These are phyloP conservation scores for Himantopus leucocephalus DNA, from an alignment of 2,113 vertebrate species.

Conservation along the genomic window DNA sequence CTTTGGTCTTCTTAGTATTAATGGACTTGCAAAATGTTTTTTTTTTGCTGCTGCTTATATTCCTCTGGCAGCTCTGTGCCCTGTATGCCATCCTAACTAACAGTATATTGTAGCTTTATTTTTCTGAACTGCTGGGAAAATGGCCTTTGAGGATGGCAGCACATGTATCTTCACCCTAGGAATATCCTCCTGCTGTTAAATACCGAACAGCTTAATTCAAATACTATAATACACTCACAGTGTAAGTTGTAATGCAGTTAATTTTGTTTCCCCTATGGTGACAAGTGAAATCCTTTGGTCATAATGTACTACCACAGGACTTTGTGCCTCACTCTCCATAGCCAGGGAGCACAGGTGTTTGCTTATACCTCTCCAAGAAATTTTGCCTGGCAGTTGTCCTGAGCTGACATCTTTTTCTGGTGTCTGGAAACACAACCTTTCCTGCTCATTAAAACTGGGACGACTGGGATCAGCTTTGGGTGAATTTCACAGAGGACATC, in stretches of 20 bases:
- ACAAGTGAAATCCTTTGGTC: neutral
- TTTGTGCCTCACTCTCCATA: neutral
- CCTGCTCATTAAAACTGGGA: neutral
- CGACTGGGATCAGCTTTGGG: neutral
- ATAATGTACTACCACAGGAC: neutral
- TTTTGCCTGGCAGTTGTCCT: neutral
- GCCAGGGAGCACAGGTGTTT: neutral
- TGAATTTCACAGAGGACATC: neutral
- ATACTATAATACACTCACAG: neutral
- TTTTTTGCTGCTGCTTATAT: neutral
- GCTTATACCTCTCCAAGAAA: neutral
- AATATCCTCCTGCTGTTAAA: neutral
- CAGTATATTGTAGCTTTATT: neutral
- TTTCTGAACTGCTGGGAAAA: neutral
- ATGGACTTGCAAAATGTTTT: neutral
- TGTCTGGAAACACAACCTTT: neutral
- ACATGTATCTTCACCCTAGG: neutral
- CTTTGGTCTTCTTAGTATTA: neutral
- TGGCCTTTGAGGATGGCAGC: neutral
- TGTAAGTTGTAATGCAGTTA: neutral
- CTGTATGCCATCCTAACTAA: neutral
- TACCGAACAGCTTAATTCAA: neutral
- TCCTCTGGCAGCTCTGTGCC: neutral
- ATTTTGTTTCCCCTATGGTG: neutral
- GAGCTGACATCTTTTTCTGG: neutral